Percentiles rank a stretch among this genome's conserved stretches.
Evolutionary conservation across 2,797 vertebrate species (phyloP).

Genomic region (Ciconia nigra): DNA sequence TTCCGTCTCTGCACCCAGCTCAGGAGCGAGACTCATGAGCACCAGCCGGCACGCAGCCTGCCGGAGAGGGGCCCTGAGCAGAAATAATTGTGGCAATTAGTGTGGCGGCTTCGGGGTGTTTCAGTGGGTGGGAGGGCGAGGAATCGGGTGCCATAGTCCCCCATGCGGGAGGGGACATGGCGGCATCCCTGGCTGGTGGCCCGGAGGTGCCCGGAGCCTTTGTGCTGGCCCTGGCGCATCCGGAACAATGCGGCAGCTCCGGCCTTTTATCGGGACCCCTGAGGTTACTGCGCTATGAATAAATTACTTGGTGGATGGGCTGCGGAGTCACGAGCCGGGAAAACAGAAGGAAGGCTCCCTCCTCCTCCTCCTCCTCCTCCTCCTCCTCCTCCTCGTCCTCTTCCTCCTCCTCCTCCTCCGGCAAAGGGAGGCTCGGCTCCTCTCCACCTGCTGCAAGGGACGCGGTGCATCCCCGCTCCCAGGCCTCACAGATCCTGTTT

Average conservation of each 20-base stretch:
- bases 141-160: accelerated
- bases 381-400: too few species aligned
- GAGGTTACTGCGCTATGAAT: neutral
- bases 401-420: neutral
- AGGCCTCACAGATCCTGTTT: neutral
- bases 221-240: neutral
- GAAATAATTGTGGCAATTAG: neutral
- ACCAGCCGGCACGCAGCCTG: neutral
- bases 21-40: too few species aligned
- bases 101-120: accelerated
- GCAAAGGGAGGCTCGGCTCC: neutral
- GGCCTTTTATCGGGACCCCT: neutral
- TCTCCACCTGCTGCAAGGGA: neutral
- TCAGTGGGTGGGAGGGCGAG: neutral
- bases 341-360: neutral
- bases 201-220: neutral
- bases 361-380: neutral
- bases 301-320: neutral
- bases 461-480: neutral
- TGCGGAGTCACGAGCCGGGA: accelerated
- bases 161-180: accelerated
- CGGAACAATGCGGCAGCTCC: neutral
- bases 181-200: neutral
- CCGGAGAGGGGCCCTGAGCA: neutral
- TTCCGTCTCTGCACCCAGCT: neutral